These are phyloP conservation scores for Oreochromis mossambicus DNA, from an alignment of 2,797 vertebrate species.

Conservation along the genomic window DNA sequence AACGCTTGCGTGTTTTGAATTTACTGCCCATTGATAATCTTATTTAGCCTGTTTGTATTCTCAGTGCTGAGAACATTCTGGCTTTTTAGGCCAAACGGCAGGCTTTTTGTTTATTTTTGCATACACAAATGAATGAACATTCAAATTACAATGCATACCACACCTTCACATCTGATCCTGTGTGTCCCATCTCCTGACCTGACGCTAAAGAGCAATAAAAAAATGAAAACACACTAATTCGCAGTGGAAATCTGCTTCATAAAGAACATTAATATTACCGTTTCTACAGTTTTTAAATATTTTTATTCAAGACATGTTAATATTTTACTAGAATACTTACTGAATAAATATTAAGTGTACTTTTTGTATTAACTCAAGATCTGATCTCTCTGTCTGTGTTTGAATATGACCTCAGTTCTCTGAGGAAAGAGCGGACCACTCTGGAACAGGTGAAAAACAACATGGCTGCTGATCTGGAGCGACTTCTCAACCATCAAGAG, in stretches of 20 bases:
- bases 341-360: not conserved
- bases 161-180: not conserved
- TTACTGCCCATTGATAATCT: not conserved
- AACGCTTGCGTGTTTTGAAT: not conserved
- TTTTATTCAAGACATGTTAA: not conserved
- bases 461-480: slow-evolving; percentile 94
- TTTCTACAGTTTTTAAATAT: not conserved
- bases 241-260: not conserved
- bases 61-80: not conserved
- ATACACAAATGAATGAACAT: not conserved
- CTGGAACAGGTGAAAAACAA: slow-evolving; percentile 91
- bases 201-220: not conserved
- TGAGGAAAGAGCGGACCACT: slow-evolving; percentile 87
- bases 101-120: not conserved
- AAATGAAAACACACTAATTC: not conserved
- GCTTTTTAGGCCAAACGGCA: not conserved
- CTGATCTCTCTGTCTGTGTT: not conserved
- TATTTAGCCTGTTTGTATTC: not conserved
- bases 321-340: not conserved
- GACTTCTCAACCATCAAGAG: slow-evolving; percentile 93
- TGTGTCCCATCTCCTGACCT: not conserved
- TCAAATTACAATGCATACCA: not conserved
- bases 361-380: not conserved
- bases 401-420: slow-evolving; percentile 71
- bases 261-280: not conserved